Base-by-base conservation (phyloP, 2,797 vertebrate genomes). In the Scomberomorus guttatus region DNA sequence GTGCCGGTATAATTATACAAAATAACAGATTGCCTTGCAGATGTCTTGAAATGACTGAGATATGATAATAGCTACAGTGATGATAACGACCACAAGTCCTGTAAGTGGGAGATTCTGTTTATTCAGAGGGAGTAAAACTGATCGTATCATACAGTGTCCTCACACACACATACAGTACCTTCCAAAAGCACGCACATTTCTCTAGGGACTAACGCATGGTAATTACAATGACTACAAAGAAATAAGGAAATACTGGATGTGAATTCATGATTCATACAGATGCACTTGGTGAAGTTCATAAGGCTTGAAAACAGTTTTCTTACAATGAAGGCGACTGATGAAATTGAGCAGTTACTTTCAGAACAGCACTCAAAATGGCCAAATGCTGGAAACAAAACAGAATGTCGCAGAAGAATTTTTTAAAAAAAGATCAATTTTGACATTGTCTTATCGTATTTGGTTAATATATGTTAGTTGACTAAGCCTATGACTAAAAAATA, bases 11-110 rank as follows among this genome's bases (percentile, higher is more conserved):
- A 20, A 72, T 59, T 64, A 37, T 13, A 66, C 22, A 55, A 76
- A 62, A 46, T 32, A 39, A 54, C 64, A 81, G 72, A 77, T 56
- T 72, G 55, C 20, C 25, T 75, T 80, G 51, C 68, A 80, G 70
- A 82, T 80, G 66, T 50, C 64, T 75, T 46, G 46, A 5, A 29
- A 62, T 34, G 5, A 81, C 34, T 75, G 73, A 37, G 56, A 71
- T 59, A 67, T 32, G 75, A 80, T 84, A 77, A 80, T 68, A 68
- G 54, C 77, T 67, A 18, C 32, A 63, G 29, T 44, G 60, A 74
- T 74, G 20, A 82, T 55, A 69, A 79, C 68, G 11, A 65, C 58
- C 44, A 63, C 22, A 72, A 67, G 50, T 76, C 50, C 46, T 55
- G 59, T 46, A 64, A 80, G 48, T 80, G 83, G 66, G 48, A 77